phyloP scores from a whole-genome alignment of 2,797 vertebrate species.

The Sebastes miniatus region DNA sequence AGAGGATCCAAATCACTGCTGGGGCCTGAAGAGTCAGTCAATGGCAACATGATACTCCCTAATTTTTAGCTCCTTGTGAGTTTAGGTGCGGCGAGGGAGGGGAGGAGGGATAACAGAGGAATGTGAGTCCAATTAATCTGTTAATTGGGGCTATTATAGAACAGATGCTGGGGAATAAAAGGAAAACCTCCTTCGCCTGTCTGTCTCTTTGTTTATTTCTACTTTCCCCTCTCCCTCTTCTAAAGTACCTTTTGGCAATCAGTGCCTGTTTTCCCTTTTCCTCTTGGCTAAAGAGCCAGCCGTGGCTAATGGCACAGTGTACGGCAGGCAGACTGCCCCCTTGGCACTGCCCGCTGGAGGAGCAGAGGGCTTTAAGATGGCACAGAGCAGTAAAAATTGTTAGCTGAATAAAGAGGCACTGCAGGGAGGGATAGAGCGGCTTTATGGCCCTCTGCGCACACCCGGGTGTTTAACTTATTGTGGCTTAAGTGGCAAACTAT shows the following conservation, averaged over 20 bases:
- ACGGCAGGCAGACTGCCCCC: slow-evolving; percentile 74
- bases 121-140: slow-evolving; percentile 72
- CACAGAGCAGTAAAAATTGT: slow-evolving; percentile 75
- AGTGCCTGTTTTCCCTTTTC: slow-evolving; percentile 63
- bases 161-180: slow-evolving; percentile 70
- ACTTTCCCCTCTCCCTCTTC: slow-evolving; percentile 40
- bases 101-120: slow-evolving; percentile 28
- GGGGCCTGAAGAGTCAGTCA: slow-evolving; percentile 11
- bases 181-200: slow-evolving; percentile 56
- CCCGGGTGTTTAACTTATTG: slow-evolving; percentile 53
- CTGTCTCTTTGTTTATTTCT: slow-evolving; percentile 67
- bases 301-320: slow-evolving; percentile 73
- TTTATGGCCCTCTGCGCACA: slow-evolving; percentile 65
- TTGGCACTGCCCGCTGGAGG: slow-evolving; percentile 72
- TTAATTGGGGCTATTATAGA: slow-evolving; percentile 74
- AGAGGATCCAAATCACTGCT: slow-evolving; percentile 20
- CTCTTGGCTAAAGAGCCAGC: slow-evolving; percentile 75
- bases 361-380: slow-evolving; percentile 71
- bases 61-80: slow-evolving; percentile 10
- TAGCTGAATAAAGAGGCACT: slow-evolving; percentile 73
- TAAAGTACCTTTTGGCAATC: slow-evolving; percentile 71
- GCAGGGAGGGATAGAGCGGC: slow-evolving; percentile 60
- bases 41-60: not conserved
- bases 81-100: slow-evolving; percentile 24
- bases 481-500: slow-evolving; percentile 51